Conservation (phyloP, 2,797 vertebrate species). For the Lepus townsendii region DNA sequence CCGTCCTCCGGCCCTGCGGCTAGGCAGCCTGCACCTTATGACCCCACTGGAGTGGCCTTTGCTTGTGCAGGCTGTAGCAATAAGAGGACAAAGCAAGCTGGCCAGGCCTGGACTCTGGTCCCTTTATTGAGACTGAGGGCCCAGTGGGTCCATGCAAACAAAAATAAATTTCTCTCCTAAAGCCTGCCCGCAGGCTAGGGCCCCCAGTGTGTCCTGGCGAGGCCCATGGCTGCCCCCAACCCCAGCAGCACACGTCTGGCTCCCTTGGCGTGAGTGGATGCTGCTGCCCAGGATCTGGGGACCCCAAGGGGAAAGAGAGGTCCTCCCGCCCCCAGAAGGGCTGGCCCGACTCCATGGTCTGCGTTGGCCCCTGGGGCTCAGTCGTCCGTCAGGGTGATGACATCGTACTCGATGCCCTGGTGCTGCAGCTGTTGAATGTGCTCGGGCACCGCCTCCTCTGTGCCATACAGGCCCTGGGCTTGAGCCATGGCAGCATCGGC, state of each 20-base stretch:
- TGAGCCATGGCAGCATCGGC: conserved; percentile 95
- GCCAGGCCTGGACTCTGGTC: conserved; percentile 77
- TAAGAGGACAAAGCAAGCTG: conserved; percentile 69
- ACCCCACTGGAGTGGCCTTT: background rate
- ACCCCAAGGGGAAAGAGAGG: conserved; percentile 21
- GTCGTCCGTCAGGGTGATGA: conserved; percentile 94
- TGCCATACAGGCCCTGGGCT: conserved; percentile 92
- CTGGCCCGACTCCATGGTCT: conserved; percentile 41
- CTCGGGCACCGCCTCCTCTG: conserved; percentile 94
- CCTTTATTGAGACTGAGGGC: conserved; percentile 82
- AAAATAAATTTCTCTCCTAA: conserved; percentile 83
- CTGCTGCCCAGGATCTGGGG: conserved; percentile 56
- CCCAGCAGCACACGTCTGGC: conserved; percentile 63
- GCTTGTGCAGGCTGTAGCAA: conserved; percentile 39
- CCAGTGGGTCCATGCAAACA: conserved; percentile 78
- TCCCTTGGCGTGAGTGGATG: conserved; percentile 45
- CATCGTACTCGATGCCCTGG: conserved; percentile 96
- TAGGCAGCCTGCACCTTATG: background rate
- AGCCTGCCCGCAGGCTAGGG: conserved; percentile 85
- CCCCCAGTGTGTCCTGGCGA: conserved; percentile 58
- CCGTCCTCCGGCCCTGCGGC: background rate
- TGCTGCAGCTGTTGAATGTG: conserved; percentile 96
- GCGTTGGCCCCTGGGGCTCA: conserved; percentile 43
- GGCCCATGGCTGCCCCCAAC: conserved; percentile 43
- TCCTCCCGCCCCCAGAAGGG: background rate